Evolutionary conservation across 2,113 vertebrate species (phyloP), one percentile per base, ranked within the genome.

Genomic region (Pollimyrus isidori): DNA sequence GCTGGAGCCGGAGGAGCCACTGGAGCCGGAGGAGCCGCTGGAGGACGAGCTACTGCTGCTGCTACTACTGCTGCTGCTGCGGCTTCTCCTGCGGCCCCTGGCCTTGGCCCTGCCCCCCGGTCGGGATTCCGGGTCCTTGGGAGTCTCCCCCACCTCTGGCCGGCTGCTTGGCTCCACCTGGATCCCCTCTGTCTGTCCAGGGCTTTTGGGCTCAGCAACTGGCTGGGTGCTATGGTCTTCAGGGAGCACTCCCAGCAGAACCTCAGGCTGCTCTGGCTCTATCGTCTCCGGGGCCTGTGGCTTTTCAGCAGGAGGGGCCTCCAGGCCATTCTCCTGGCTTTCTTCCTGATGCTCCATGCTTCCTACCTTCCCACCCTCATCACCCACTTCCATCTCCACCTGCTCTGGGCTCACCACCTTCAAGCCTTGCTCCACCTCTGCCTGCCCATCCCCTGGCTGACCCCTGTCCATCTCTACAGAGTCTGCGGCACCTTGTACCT

Each of bases 11-110:
- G 94, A 97, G 91, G 76, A 84, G 80, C 88, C 73, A n/a, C 96
- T 97, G 48, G 96, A 97, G 58, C 95, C 97, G 90, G 97, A 98
- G 0, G 97, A 97, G 92, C 96, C 97, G 49, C 93, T 95, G 0
- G 95, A 93, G 15, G 90, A 95, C 56, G 94, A 94, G 91, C 94
- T 95, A 76, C 93, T 94, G 3, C 96, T 97, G 89, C 95, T 96
- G 52, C 88, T 89, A 91, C 95, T 97, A 89, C 94, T 96, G 42
- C 48, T 94, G 53, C 96, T 97, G 92, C 97, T 97, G 91, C 94
- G 96, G 80, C 93, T 93, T 89, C 96, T 95, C 88, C 95, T 39
- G 95, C 76, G 94, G 93, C 89, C 97, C 96, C 42, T 76, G 58
- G 73, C 39, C 90, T 90, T 95, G 95, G 89, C 76, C 92, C 93